Percentiles rank a stretch among this genome's conserved stretches.
Conservation (phyloP, 2,113 vertebrate species). For the Blennius ocellaris region DNA sequence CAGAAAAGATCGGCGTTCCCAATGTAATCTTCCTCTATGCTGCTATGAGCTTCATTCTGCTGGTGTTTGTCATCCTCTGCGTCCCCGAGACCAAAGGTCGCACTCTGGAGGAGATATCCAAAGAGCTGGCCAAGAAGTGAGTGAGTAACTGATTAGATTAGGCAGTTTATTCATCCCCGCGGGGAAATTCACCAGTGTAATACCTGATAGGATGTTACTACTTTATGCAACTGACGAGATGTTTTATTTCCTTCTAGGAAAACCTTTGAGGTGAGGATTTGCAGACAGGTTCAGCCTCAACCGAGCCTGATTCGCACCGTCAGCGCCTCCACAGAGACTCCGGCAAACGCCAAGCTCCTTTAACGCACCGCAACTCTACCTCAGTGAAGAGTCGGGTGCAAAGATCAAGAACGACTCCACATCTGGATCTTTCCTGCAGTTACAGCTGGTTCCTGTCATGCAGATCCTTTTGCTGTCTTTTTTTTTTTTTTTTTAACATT, state of each 20-base stretch:
- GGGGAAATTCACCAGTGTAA: too few species aligned
- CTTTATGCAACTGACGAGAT: background rate
- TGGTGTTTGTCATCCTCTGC: conserved; percentile 90
- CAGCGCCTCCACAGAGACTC: background rate
- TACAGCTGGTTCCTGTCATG: background rate
- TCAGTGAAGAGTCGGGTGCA: background rate
- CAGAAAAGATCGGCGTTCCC: conserved; percentile 90
- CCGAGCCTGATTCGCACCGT: conserved; percentile 37
- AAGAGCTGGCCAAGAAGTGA: conserved; percentile 92
- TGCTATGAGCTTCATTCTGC: conserved; percentile 88
- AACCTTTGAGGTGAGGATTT: conserved; percentile 64
- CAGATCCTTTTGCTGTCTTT: background rate
- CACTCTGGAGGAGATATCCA: conserved; percentile 94
- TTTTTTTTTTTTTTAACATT: too few species aligned
- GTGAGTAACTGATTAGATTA: too few species aligned
- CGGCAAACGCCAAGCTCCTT: background rate
- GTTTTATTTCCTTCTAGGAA: conserved; percentile 60
- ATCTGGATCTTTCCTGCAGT: background rate
- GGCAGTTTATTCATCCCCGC: too few species aligned
- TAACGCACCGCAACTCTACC: background rate
- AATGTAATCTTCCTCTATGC: conserved; percentile 92
- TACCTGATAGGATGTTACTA: too few species aligned
- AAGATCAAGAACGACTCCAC: background rate
- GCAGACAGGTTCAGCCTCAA: conserved; percentile 39
- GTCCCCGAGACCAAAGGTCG: conserved; percentile 93